Evolutionary conservation across 2,113 vertebrate species (phyloP), one percentile per base, ranked within the genome.

Genomic region (Bucco capensis): DNA sequence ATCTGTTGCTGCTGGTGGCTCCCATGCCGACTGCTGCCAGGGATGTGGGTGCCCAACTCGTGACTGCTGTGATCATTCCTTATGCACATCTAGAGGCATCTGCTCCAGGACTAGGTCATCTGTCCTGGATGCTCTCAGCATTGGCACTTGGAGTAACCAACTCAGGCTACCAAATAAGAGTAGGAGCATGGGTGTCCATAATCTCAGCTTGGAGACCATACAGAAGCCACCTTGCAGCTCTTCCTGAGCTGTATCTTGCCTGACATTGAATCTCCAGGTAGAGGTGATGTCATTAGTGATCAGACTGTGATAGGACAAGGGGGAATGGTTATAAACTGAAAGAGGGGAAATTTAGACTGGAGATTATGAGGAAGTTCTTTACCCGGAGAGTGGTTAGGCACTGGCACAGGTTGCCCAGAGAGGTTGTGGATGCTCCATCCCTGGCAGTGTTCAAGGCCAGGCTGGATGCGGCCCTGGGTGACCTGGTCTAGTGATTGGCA

Each of bases 101-200:
- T 33, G 15, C 18, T 70, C n/a, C n/a, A 10, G 51, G 35, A 8
- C 61, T 44, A 64, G 46, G 4, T 24, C 2, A 0, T 58, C 49
- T 49, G 1, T 31, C 31, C 54, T 37, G 76, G 60, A 8, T 25
- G 7, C 6, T 69, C 64, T 64, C 40, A 25, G 14, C 4, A 4
- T 0, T 12, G 72, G n/a, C 50, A 13, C 14, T 27, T 30, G 2
- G n/a, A 51, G 61, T 15, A 38, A 58, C 44, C 50, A 14, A 5
- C 17, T 25, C 83, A 30, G 53, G 47, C 14, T 61, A 24, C 65
- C 17, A 6, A 14, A 12, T 1, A 67, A 28, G 25, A 64, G 30
- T 0, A 8, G 49, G 0, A 4, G 64, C 18, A 1, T 1, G 22
- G 53, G 8, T 40, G 22, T n/a, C 64, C 54, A 0, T 38, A 12